Evolutionary conservation across 2,888 invertebrate species (phyloP).

Genomic region (Plutella xylostella): DNA sequence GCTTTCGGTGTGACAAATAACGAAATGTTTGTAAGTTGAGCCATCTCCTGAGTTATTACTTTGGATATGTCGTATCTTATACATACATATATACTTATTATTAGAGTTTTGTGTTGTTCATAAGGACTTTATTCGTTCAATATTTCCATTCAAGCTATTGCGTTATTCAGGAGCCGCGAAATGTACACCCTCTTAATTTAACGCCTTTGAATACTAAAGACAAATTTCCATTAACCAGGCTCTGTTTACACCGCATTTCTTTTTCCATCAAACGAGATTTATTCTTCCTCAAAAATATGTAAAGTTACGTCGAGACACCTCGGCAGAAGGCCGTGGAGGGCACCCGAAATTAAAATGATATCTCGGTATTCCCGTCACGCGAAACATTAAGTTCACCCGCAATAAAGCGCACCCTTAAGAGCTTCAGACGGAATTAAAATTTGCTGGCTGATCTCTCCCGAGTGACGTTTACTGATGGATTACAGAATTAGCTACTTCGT

Average conservation of each 20-base stretch:
- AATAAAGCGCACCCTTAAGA: slow-evolving; percentile 62
- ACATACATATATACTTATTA: too few relatives aligned
- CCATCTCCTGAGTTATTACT: too few relatives aligned
- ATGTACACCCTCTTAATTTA: slow-evolving; percentile 29
- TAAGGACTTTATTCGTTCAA: too few relatives aligned
- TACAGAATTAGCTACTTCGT: slow-evolving; percentile 40
- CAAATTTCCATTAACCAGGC: slow-evolving; percentile 53
- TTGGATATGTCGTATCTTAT: too few relatives aligned
- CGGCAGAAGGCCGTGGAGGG: slow-evolving; percentile 36
- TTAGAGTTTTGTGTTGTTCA: too few relatives aligned
- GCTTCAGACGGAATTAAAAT: slow-evolving; percentile 65
- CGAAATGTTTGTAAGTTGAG: too few relatives aligned
- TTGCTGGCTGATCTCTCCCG: slow-evolving; percentile 57
- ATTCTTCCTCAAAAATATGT: slow-evolving; percentile 60
- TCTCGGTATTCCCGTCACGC: slow-evolving; percentile 65
- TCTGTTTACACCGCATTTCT: slow-evolving; percentile 56
- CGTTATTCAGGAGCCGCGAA: slow-evolving; percentile 10
- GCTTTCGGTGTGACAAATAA: too few relatives aligned
- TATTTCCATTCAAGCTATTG: slow-evolving; percentile 4
- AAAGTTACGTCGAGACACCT: slow-evolving; percentile 46
- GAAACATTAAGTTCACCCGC: slow-evolving; percentile 62
- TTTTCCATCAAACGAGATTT: slow-evolving; percentile 63
- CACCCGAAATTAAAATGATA: slow-evolving; percentile 64
- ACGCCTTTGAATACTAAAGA: slow-evolving; percentile 46
- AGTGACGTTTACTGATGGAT: slow-evolving; percentile 59